Base-by-base conservation (phyloP, 2,888 invertebrate genomes). In the Drosophila meridiana region DNA sequence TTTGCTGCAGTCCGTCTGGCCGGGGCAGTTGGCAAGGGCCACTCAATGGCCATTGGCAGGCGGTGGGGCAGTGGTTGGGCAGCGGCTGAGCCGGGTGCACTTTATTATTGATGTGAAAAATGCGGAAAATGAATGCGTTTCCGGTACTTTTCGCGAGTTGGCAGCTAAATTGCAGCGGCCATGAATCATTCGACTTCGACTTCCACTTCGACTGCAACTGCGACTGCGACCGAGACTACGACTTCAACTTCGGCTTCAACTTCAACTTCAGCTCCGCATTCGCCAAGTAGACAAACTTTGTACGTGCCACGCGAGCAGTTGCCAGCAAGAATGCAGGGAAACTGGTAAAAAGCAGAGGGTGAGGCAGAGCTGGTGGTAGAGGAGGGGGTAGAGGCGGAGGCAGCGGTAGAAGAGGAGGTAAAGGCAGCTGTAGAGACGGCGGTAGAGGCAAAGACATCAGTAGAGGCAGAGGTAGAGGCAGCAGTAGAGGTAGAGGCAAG, bases 101-200 rank as follows among this genome's bases (percentile, higher is more conserved):
- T 85, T 88, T 81, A 85, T 85, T 85, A 85, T 85, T 85, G 84
- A 85, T 85, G 84, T 85, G 84, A 85, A 85, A 83, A 85, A 88
- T 88, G 84, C 84, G 84, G 84, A 85, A 85, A 85, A 85, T 85
- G 82, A 85, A 85, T 85, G 85, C 84, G 87, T 85, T 88, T 85
- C 85, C 85, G 85, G 85, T 87, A 87, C 87, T 85, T 85, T 88
- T 85, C 74, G 87, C 85, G 82, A 85, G 84, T 87, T 85, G 87
- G 84, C 82, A 88, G 85, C 89, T 83, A 88, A 85, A 85, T 85
- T 88, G 85, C 84, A 86, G 56, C 70, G 76, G 73, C 78, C 70
- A 85, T 87, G 85, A 85, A 85, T 85, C 89, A 85, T 88, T 85
- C 82, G 74, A 66, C 68, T 64, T 45, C 45, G 60, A 50, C 73